phyloP scores from a whole-genome alignment of 2,888 invertebrate genomes.

The Tupiocoris notatus region DNA sequence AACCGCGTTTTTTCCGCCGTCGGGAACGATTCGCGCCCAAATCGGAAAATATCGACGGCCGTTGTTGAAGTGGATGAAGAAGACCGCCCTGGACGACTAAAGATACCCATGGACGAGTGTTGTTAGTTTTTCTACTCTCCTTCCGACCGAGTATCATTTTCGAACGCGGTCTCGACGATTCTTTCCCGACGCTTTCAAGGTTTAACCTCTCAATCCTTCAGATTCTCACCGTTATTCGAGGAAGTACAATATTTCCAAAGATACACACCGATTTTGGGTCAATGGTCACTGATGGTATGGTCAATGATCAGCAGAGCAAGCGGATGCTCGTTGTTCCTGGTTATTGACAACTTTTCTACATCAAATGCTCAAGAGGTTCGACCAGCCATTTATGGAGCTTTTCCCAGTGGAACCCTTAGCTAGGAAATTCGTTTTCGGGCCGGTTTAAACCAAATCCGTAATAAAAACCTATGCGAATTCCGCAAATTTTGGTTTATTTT shows the following conservation, averaged over 20 bases:
- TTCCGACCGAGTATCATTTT: slow-evolving; percentile 15
- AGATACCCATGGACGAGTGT: not conserved
- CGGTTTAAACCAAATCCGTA: too few species aligned
- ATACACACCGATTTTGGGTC: too few species aligned
- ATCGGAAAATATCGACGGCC: slow-evolving; percentile 29
- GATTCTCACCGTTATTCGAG: not conserved
- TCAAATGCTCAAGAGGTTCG: too few species aligned
- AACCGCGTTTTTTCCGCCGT: slow-evolving; percentile 6
- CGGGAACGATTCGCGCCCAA: slow-evolving; percentile 27
- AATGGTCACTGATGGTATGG: too few species aligned
- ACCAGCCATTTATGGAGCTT: too few species aligned
- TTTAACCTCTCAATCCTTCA: slow-evolving; percentile 19
- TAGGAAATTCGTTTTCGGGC: too few species aligned
- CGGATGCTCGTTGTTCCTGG: too few species aligned
- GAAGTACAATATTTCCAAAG: too few species aligned
- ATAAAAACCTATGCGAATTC: not conserved
- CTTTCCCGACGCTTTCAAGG: not conserved
- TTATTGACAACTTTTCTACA: too few species aligned
- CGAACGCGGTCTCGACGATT: not conserved
- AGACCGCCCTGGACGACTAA: not conserved
- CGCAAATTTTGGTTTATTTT: not conserved
- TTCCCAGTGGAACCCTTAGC: too few species aligned
- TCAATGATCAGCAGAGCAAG: too few species aligned
- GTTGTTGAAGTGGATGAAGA: not conserved
- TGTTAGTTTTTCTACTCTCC: not conserved